Evolutionary conservation across 2,888 invertebrate genomes (phyloP).

Genomic region (Napeogenes inachia): DNA sequence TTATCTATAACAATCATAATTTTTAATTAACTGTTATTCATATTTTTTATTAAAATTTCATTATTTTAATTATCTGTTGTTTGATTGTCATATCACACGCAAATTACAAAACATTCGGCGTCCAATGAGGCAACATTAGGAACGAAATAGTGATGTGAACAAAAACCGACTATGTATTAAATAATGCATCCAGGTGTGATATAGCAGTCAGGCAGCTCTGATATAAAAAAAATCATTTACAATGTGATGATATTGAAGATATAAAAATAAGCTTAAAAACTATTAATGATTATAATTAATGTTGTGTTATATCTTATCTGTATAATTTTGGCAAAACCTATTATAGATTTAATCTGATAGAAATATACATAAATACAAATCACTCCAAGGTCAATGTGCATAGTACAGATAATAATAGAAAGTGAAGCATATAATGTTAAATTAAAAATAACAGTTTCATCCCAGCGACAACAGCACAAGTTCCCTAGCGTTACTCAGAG

Average conservation of each 20-base stretch:
- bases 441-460: conserved; percentile 45
- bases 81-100: neutral
- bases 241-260: neutral
- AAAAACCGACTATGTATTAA: neutral
- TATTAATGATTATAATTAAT: neutral
- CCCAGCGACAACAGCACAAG: conserved; percentile 49
- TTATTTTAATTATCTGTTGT: neutral
- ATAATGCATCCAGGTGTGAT: neutral
- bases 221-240: neutral
- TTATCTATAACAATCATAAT: conserved; percentile 4
- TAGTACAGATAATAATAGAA: conserved; percentile 5
- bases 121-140: neutral
- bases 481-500: conserved; percentile 64
- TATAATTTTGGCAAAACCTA: conserved; percentile 20
- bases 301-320: conserved; percentile 4
- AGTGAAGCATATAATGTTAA: conserved; percentile 14
- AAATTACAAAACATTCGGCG: neutral
- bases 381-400: neutral
- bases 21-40: neutral
- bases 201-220: neutral
- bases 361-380: conserved; percentile 11
- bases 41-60: neutral
- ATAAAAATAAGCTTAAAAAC: neutral
- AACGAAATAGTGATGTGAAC: conserved; percentile 1
- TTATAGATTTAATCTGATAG: conserved; percentile 23